Base-by-base conservation (phyloP, 2,888 invertebrate genomes). In the Eutolmus rufibarbis region DNA sequence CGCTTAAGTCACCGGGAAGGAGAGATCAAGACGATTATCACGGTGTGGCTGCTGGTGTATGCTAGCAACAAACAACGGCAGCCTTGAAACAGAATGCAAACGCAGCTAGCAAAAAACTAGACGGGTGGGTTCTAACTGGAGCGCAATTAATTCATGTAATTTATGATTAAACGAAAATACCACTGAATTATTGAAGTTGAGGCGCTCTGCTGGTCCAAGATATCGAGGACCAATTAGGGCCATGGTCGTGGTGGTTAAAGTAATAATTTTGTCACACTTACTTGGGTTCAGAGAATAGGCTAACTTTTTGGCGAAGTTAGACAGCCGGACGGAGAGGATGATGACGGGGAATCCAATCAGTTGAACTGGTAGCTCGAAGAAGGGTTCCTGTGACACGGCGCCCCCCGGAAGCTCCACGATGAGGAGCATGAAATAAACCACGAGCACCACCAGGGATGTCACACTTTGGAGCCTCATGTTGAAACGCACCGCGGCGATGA, bases 291-390 rank as follows among this genome's bases (percentile, higher is more conserved):
- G 92, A 1, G 97, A 96, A 93, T 97, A 97, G 1, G 96, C 95
- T 88, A 97, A 93, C 91, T 97, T 97, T 93, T 96, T 97, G 89
- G 97, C 94, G 91, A 97, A 97, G 93, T 97, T 97, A 0, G 96
- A 95, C 86, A 97, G 92, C 89, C 96, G 94, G 14, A 97, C 97
- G 40, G 96, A 96, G 8, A 96, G 92, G 84, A 97, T 95, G 89
- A 97, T 97, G 88, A 97, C 95, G 0, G 97, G 97, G 91, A 97
- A 97, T 37, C 97, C 97, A 57, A 97, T 94, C 87, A 97, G 93
- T 91, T 97, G 97, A n/a, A 97, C 96, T 14, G 97, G 97, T 87
- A 97, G 92, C 90, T 97, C 96, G 90, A 97, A 96, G 0, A 94
- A 90, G 16, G 95, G 94, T 90, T 95, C 94, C 74, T 93, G 91